Base-by-base conservation (phyloP, 2,888 invertebrate species). In the Drosophila birchii region DNA sequence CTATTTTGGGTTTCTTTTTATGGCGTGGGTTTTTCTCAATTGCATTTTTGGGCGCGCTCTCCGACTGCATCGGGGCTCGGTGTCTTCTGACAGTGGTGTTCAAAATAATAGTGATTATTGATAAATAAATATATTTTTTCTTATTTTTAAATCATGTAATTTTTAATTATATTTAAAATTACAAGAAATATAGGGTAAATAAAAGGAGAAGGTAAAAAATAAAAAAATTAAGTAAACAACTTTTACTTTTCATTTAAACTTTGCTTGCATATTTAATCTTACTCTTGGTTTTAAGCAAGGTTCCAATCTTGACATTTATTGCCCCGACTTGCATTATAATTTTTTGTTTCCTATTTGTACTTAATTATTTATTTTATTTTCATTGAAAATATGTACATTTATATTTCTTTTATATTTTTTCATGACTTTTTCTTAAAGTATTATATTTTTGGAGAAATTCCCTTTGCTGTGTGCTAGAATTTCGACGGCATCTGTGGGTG, bases 11-110 rank as follows among this genome's bases (percentile, higher is more conserved):
- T 86, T 85, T 79, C 78, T 71, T 73, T 73, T 73, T 82, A 81
- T 78, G 88, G 88, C 76, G 88, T 84, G 84, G 84, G 84, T 84
- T 88, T 84, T 83, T 81, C 86, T 88, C 86, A 79, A 88, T 83
- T 88, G 86, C 86, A 88, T 88, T 83, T 82, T 82, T 84, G 75
- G 77, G 77, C 64, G 80, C 81, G 83, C 78, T 79, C 61, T 72
- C 64, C 67, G 41, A 60, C 32, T 70, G 57, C 60, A 61, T 38
- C 44, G 16, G 11, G 49, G 36, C 26, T 38, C 12, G 26, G 36
- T 20, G 20, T 20, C 34, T 16, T 16, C 12, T 26, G 26, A 39
- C 64, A 49, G 41, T 51, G 47, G n/a, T 34, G 63, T 23, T 43
- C n/a, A 36, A 14, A 36, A 39, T 57, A 34, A 38, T 51, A 36